A percentile compares a stretch with the other conserved stretches of the same genome.
Conservation (phyloP, 2,888 invertebrate species). For the Perdita meconis region DNA sequence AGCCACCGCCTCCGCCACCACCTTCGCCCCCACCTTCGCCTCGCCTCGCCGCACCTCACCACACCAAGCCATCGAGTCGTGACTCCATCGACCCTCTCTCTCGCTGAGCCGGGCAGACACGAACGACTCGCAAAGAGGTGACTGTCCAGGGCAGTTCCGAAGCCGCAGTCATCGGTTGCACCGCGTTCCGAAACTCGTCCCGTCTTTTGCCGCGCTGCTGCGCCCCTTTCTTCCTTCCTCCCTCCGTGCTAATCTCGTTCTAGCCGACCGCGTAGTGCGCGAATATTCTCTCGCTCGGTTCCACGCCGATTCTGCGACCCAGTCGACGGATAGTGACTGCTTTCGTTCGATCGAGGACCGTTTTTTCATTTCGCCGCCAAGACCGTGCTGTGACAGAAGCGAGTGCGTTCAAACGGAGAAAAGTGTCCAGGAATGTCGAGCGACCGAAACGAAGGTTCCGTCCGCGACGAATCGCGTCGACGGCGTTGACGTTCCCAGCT, state of each 20-base stretch:
- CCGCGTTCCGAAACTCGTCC: constrained; percentile 74
- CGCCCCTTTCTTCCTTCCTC: background rate
- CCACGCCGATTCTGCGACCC: background rate
- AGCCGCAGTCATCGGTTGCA: constrained; percentile 83
- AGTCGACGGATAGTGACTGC: background rate
- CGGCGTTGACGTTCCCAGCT: background rate
- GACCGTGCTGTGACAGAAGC: constrained; percentile 5
- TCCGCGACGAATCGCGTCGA: background rate
- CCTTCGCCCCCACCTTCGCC: constrained; percentile 8
- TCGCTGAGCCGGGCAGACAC: constrained; percentile 30
- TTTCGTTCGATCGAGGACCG: background rate
- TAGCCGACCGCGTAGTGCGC: constrained; percentile 3
- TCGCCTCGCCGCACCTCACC: constrained; percentile 35
- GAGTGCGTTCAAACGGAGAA: background rate
- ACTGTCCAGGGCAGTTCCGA: constrained; percentile 82
- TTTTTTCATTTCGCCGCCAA: too few relatives aligned
- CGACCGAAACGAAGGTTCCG: background rate
- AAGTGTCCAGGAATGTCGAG: background rate
- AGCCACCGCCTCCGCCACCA: constrained; percentile 21
- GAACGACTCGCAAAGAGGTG: constrained; percentile 72
- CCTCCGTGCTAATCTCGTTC: too few relatives aligned
- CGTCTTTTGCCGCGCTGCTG: too few relatives aligned
- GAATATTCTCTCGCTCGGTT: background rate
- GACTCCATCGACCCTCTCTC: constrained; percentile 43
- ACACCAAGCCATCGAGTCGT: too few relatives aligned